These are phyloP conservation scores for Bombus polaris DNA, from an alignment of 1,140 invertebrate species.

Conservation along the genomic window DNA sequence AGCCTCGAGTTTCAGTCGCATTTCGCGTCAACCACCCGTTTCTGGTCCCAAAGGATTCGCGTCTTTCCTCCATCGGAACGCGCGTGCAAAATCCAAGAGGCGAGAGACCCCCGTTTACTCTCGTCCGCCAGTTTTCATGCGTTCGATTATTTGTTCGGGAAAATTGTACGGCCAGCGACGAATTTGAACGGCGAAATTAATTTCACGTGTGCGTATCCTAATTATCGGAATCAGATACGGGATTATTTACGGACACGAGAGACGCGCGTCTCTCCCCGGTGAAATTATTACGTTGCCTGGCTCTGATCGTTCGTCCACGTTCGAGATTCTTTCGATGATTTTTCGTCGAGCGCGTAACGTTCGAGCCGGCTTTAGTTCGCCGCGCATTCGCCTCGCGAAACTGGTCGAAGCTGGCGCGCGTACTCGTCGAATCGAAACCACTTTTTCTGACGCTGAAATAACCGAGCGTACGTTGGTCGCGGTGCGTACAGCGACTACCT, in stretches of 20 bases:
- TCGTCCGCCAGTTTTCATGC: background rate
- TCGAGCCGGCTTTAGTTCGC: too few relatives aligned
- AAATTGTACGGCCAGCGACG: slow-evolving; percentile 13
- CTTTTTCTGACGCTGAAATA: slow-evolving; percentile 53
- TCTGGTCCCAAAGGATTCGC: too few relatives aligned
- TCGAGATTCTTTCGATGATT: background rate
- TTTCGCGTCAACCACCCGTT: too few relatives aligned
- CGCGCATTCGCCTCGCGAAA: slow-evolving; percentile 44
- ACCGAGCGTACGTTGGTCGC: slow-evolving; percentile 28
- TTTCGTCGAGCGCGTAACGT: background rate
- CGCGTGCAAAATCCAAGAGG: background rate
- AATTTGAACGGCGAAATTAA: slow-evolving; percentile 19
- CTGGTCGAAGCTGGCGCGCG: slow-evolving; percentile 35
- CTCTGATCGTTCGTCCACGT: background rate
- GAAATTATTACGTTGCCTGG: background rate
- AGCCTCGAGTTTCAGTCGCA: background rate
- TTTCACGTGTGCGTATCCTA: slow-evolving; percentile 29
- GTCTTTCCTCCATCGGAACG: background rate
- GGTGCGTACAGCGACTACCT: slow-evolving; percentile 36
- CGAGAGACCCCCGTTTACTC: background rate
- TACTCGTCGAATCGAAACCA: slow-evolving; percentile 51
- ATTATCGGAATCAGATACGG: slow-evolving; percentile 16
- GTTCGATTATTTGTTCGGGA: background rate
- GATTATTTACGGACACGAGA: slow-evolving; percentile 4
- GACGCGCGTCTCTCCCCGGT: background rate